Conservation (phyloP, 2,113 vertebrate species). For the Cyanistes caeruleus region DNA sequence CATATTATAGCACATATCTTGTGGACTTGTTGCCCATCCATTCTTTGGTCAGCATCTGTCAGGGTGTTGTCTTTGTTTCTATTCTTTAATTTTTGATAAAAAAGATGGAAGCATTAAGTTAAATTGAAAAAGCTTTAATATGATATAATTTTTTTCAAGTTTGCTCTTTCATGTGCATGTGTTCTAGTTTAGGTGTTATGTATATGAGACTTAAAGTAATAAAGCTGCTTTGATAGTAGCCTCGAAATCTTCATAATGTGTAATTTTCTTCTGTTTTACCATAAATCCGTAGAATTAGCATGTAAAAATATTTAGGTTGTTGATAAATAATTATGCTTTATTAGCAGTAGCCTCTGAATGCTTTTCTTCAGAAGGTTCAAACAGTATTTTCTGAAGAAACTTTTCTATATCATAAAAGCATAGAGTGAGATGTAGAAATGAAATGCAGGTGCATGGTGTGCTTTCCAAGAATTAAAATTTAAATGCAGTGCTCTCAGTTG, state of each 20-base stretch:
- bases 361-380: constrained; percentile 1
- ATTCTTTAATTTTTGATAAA: background rate
- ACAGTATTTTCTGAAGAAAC: constrained; percentile 7
- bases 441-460: constrained; percentile 12
- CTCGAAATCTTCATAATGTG: background rate
- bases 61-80: background rate
- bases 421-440: background rate
- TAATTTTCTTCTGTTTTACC: background rate
- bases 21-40: background rate
- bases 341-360: background rate
- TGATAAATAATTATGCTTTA: background rate
- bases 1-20: background rate
- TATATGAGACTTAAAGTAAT: background rate
- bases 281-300: background rate
- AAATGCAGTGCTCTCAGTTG: background rate
- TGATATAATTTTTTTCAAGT: background rate
- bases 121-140: background rate
- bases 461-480: background rate
- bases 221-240: background rate
- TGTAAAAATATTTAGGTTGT: background rate
- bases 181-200: background rate
- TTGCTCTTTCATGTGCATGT: background rate
- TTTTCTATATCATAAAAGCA: background rate
- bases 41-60: background rate
- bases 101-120: background rate